These are phyloP conservation scores for Clupea harengus DNA, from an alignment of 2,113 vertebrate genomes.

Conservation along the genomic window DNA sequence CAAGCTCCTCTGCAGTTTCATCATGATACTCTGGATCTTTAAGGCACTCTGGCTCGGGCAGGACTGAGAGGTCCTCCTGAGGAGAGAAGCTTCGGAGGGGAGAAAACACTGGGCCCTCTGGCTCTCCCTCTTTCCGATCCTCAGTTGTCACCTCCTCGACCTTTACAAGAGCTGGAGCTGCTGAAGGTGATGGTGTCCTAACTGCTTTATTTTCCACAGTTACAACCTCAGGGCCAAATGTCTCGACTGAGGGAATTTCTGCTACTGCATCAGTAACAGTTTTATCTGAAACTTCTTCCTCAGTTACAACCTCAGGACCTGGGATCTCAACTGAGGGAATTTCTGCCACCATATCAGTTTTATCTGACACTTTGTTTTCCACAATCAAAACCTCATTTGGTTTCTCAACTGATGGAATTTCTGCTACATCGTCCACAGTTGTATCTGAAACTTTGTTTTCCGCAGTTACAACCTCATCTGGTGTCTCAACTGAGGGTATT, in stretches of 20 bases:
- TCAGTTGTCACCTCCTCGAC: neutral
- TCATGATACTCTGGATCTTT: conserved; percentile 53
- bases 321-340: neutral
- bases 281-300: neutral
- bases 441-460: neutral
- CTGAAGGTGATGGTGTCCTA: neutral
- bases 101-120: conserved; percentile 39
- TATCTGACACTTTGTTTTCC: too few species aligned
- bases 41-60: conserved; percentile 30
- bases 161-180: neutral
- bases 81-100: conserved; percentile 61
- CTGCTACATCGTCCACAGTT: neutral
- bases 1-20: conserved; percentile 71
- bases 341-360: neutral
- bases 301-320: neutral
- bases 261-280: conserved; percentile 23
- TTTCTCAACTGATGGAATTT: neutral
- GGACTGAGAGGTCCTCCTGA: conserved; percentile 60
- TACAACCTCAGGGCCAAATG: neutral
- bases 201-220: neutral
- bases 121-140: conserved; percentile 24
- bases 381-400: neutral
- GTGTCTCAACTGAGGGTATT: neutral
- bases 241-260: conserved; percentile 20
- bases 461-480: neutral